These are phyloP conservation scores for Trematocara marginatum DNA, from an alignment of 2,113 vertebrate genomes.

Conservation along the genomic window DNA sequence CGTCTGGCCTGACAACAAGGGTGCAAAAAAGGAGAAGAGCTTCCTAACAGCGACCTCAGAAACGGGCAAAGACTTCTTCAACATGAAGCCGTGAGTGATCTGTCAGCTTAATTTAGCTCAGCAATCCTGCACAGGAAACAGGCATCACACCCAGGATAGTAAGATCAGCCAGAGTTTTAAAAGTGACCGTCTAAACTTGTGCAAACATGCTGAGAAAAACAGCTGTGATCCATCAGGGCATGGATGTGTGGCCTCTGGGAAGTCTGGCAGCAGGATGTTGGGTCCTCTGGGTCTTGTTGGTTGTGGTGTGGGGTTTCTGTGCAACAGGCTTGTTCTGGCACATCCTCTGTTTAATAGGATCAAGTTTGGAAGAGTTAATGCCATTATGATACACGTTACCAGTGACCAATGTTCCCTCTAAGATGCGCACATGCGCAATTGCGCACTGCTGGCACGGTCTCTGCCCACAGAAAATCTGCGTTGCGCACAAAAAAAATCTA, in stretches of 20 bases:
- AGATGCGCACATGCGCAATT: too few species aligned
- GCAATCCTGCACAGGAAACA: neutral
- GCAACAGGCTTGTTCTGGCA: neutral
- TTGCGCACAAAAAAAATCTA: too few species aligned
- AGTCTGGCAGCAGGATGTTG: neutral
- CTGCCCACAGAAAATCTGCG: too few species aligned
- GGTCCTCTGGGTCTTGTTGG: neutral
- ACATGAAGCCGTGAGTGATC: slow-evolving; percentile 92
- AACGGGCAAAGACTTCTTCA: slow-evolving; percentile 88
- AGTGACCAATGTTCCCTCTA: too few species aligned
- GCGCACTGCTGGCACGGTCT: too few species aligned
- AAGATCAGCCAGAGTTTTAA: neutral
- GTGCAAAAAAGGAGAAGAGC: slow-evolving; percentile 74
- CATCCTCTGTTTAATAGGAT: neutral
- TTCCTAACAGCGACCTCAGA: slow-evolving; percentile 74
- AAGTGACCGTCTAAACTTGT: neutral
- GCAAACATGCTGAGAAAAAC: neutral
- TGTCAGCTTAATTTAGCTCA: neutral
- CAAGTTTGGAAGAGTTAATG: neutral
- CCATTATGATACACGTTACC: neutral
- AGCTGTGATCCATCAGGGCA: neutral
- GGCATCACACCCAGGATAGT: neutral
- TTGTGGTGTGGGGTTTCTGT: neutral
- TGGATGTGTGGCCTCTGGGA: neutral
- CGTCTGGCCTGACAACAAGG: slow-evolving; percentile 77